Evolutionary conservation across 2,797 vertebrate species (phyloP).

Genomic region (Pitangus sulphuratus): DNA sequence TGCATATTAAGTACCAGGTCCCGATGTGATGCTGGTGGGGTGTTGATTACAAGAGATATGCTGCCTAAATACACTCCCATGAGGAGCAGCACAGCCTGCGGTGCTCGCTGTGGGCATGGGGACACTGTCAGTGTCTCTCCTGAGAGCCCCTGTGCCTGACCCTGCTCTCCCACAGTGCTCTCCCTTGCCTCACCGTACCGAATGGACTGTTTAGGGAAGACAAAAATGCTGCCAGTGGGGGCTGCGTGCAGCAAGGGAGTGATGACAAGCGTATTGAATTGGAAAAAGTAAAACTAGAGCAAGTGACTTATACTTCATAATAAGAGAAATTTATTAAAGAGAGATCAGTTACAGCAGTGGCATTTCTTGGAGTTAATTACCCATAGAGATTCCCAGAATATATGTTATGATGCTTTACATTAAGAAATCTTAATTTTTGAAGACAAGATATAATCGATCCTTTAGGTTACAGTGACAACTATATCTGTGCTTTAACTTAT

Average conservation of each 20-base stretch:
- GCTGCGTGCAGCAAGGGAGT: background rate
- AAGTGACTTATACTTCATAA: background rate
- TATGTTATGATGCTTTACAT: background rate
- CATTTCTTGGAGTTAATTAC: background rate
- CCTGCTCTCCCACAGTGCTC: background rate
- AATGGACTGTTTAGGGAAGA: background rate
- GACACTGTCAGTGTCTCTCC: rapidly evolving
- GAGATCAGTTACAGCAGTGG: background rate
- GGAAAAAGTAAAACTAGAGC: background rate
- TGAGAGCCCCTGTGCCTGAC: background rate
- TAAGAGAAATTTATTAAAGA: background rate
- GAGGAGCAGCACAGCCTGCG: rapidly evolving
- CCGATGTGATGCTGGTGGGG: background rate
- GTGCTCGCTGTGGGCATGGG: background rate
- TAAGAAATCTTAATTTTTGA: background rate
- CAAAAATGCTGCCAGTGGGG: background rate
- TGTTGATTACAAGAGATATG: background rate
- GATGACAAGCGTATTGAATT: background rate
- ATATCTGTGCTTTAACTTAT: background rate
- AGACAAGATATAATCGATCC: background rate
- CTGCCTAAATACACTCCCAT: background rate
- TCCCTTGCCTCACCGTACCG: rapidly evolving
- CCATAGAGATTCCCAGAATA: background rate
- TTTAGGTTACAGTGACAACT: background rate
- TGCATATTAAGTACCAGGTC: background rate